Base-by-base conservation (phyloP, 2,888 invertebrate genomes). In the Seira sanloemensis region DNA sequence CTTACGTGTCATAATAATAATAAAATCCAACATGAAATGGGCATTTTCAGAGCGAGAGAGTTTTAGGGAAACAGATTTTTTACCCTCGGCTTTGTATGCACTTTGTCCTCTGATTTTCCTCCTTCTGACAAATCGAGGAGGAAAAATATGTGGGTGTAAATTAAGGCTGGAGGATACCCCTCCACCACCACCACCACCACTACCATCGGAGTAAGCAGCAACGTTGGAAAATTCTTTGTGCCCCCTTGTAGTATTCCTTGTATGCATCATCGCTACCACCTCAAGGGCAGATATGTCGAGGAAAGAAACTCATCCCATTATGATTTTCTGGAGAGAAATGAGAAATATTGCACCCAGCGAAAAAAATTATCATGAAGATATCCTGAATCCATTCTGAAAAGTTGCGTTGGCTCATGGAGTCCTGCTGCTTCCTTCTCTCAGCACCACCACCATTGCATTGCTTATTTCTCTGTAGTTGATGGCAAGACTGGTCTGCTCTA, bases 371-470 rank as follows among this genome's bases (percentile, higher is more conserved):
- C 21, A 62, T 21, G 62, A 23, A 21, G 62, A 62, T 62, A 62
- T 62, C 21, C 62, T 21, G 4, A 9, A 19, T 62, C 62, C 19
- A n/a, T n/a, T n/a, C n/a, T n/a, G n/a, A n/a, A n/a, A n/a, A n/a
- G n/a, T n/a, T n/a, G 19, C 62, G 4, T 62, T 23, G 19, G 19
- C 2, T 62, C 2, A 9, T 21, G 21, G 62, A 62, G 46, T 69
- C 77, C 27, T 62, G 69, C 77, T 78, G 69, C 62, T 78, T 50
- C 16, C 24, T 76, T 46, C 76, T 66, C 24, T 24, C 24, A 62
- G 21, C 54, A 18, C 78, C 72, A 58, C 58, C 18, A 58, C 12
- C 58, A 58, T 9, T 21, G 21, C 62, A 21, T 62, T 12, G 62
- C 23, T 62, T 50, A 62, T 71, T 76, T 54, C 54, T 82, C 68